Evolutionary conservation across 2,888 invertebrate genomes (phyloP), one percentile per base, ranked within the genome.

Genomic region (Actias luna): DNA sequence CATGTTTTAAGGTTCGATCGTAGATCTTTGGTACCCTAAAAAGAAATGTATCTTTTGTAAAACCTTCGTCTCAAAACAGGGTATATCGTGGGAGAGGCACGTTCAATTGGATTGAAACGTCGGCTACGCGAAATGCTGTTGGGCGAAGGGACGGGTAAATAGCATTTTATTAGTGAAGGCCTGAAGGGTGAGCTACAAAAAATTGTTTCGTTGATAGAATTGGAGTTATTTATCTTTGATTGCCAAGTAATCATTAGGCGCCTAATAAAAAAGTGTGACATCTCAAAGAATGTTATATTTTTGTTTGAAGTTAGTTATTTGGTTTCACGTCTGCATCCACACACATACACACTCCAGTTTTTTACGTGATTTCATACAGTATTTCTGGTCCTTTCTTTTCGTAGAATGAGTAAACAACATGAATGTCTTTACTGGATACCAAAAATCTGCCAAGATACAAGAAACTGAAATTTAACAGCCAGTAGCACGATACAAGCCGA

Each of bases 51-150:
- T 81, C 79, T 79, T 79, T 82, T 75, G 77, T 76, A 68, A 75
- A 72, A 70, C 73, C 74, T 75, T 74, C 73, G 71, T 73, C 78
- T 77, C 77, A 77, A 74, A 80, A 77, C 73, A 75, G 72, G 71
- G 74, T 76, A 73, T 82, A 79, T 80, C 75, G 77, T 69, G 70
- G 70, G 74, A 73, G 76, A 71, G 79, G 77, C 82, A 81, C 82
- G 81, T 84, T 81, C 84, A 85, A 87, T 88, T 85, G 85, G 84
- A 87, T 88, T 87, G 85, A 84, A 87, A 82, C 82, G 84, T 84
- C 76, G 79, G 73, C 77, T 76, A 70, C 71, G 76, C 76, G 76
- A 67, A 83, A 79, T 78, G 80, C 75, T 79, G 75, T 76, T 75
- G 75, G 71, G 75, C 79, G 79, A 79, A 83, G 81, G 84, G 84